phyloP scores from a whole-genome alignment of 2,113 vertebrate species.

The Nycticryphes semicollaris region DNA sequence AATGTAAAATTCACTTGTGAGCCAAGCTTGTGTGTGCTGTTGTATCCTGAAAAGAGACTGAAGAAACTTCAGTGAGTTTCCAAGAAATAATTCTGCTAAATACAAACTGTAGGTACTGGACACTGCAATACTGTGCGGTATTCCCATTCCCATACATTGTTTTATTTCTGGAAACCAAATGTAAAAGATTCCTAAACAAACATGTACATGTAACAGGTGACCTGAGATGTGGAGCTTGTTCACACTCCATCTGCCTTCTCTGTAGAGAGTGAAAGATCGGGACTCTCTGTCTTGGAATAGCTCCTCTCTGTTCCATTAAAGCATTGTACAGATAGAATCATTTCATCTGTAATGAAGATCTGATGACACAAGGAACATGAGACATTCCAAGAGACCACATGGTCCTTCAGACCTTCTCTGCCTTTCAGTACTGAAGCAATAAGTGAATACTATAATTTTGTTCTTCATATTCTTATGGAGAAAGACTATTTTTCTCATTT shows the following conservation, averaged over 20 bases:
- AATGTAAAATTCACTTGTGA: neutral
- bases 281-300: neutral
- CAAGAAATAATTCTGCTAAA: neutral
- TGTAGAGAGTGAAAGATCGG: neutral
- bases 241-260: neutral
- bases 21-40: neutral
- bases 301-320: neutral
- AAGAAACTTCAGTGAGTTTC: neutral
- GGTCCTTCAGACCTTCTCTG: neutral
- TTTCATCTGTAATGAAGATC: neutral
- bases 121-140: neutral
- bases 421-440: neutral
- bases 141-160: neutral
- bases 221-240: neutral
- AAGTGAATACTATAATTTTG: neutral
- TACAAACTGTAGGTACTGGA: neutral
- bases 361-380: neutral
- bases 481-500: neutral
- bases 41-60: neutral
- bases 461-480: neutral
- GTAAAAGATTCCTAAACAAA: neutral
- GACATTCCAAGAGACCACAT: fast-evolving
- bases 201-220: neutral
- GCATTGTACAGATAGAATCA: neutral
- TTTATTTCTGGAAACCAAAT: neutral